Evolutionary conservation across 2,113 vertebrate species (phyloP).

Genomic region (Gila orcuttii): DNA sequence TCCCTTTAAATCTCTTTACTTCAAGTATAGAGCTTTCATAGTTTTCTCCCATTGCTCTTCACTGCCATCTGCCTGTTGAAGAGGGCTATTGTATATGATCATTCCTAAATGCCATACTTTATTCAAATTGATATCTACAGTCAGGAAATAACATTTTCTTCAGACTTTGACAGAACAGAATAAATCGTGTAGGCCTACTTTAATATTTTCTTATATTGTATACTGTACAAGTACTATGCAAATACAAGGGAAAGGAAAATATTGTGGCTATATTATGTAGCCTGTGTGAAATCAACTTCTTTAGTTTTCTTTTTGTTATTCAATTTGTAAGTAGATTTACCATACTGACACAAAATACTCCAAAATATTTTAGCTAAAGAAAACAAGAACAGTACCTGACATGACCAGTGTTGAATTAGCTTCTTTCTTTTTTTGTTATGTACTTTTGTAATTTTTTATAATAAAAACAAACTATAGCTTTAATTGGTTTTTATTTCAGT

Average conservation of each 20-base stretch:
- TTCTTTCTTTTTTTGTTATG: not conserved
- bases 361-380: not conserved
- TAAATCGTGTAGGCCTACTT: not conserved
- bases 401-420: too few species aligned
- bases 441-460: too few species aligned
- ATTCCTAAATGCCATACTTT: not conserved
- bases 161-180: not conserved
- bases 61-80: conserved; percentile 48
- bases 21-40: not conserved
- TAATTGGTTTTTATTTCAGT: too few species aligned
- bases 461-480: too few species aligned
- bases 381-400: not conserved
- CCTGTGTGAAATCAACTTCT: not conserved
- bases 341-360: not conserved
- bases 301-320: not conserved
- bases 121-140: not conserved
- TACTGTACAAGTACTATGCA: not conserved
- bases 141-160: not conserved
- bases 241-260: not conserved
- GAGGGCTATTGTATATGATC: not conserved
- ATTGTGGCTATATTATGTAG: too few species aligned
- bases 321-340: not conserved
- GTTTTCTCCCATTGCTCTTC: not conserved
- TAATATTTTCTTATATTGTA: not conserved
- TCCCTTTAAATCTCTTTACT: not conserved